phyloP scores from a whole-genome alignment of 2,113 vertebrate genomes.

The Toxotes chatareus region DNA sequence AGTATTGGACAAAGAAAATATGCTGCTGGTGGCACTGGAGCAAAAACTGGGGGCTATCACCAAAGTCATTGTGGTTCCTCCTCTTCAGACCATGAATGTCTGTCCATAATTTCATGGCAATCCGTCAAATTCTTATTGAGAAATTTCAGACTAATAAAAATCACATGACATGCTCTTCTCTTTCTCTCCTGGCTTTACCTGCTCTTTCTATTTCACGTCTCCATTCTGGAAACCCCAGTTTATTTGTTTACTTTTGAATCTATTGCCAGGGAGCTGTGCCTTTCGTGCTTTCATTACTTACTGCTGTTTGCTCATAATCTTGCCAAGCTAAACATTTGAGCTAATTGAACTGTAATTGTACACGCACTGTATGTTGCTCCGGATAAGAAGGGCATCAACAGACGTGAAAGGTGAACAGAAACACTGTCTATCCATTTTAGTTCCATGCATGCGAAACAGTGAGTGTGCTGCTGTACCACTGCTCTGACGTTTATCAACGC shows the following conservation, averaged over 20 bases:
- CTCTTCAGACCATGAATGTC: background rate
- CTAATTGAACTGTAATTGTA: background rate
- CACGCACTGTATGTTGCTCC: background rate
- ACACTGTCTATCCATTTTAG: background rate
- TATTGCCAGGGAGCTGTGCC: background rate
- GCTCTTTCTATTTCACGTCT: background rate
- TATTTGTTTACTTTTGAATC: slow-evolving; percentile 12
- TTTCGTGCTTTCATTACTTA: background rate
- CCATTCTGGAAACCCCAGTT: background rate
- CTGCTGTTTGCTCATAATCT: slow-evolving; percentile 35
- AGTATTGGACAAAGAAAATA: background rate
- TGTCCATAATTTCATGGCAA: background rate
- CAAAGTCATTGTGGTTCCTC: background rate
- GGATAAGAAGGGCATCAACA: background rate
- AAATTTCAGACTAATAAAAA: background rate
- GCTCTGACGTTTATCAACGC: background rate
- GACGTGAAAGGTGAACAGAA: background rate
- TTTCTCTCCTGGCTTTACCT: background rate
- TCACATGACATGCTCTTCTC: background rate
- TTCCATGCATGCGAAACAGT: background rate
- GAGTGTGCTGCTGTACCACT: background rate
- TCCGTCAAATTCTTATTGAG: too few species aligned
- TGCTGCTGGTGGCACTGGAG: background rate
- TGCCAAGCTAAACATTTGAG: slow-evolving; percentile 47
- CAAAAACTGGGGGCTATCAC: background rate